A percentile compares a stretch with the other conserved stretches of the same genome.
Evolutionary conservation across 2,797 vertebrate genomes (phyloP).

Genomic region (Anisognathus igniventris): DNA sequence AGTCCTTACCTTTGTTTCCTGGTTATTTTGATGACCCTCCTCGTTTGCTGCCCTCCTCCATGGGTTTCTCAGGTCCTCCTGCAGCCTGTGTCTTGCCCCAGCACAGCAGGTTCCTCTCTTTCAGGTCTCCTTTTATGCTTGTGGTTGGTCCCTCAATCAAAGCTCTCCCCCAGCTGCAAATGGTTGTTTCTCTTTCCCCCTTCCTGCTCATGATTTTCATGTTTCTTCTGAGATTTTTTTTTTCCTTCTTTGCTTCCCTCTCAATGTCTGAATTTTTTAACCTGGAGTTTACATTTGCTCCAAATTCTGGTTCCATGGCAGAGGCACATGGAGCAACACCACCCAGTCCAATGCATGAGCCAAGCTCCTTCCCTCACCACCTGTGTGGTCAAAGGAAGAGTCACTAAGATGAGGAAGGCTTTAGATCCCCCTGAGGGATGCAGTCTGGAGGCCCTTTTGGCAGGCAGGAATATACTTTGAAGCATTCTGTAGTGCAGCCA

Average conservation of each 20-base stretch:
- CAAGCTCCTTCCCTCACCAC: background rate
- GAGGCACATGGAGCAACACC: background rate
- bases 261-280: background rate
- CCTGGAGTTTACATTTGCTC: background rate
- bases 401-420: background rate
- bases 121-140: background rate
- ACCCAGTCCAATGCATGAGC: background rate
- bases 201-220: background rate
- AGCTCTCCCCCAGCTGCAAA: background rate
- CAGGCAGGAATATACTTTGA: background rate
- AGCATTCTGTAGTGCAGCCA: background rate
- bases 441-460: background rate
- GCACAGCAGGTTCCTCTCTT: background rate
- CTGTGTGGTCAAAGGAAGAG: background rate
- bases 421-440: background rate
- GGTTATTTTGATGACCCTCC: background rate
- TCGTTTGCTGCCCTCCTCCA: background rate
- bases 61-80: background rate
- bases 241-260: background rate
- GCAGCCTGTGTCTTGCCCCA: accelerated
- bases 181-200: background rate
- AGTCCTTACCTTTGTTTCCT: background rate
- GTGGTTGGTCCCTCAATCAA: background rate
- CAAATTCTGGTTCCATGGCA: background rate
- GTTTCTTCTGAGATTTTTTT: background rate